Evolutionary conservation across 2,888 invertebrate species (phyloP).

Genomic region (Lasioglossum leucozonium): DNA sequence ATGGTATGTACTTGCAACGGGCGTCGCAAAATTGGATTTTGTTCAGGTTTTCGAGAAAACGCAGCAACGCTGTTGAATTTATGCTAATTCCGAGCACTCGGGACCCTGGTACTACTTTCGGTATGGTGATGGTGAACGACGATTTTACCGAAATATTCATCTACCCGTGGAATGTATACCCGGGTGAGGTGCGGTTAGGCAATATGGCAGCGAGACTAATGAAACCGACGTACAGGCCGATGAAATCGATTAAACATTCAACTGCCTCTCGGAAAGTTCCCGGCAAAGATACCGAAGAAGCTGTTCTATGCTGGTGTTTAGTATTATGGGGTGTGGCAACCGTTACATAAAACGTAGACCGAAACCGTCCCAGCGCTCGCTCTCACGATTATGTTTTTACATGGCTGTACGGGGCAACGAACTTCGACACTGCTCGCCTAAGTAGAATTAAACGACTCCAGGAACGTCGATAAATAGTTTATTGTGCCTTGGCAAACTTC

Average conservation of each 20-base stretch:
- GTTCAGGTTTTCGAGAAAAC: background rate
- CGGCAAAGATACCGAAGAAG: constrained; percentile 14
- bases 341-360: background rate
- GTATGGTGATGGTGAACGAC: constrained; percentile 25
- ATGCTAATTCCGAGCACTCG: constrained; percentile 27
- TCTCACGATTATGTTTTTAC: constrained; percentile 2
- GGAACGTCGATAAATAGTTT: background rate
- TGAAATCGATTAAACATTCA: constrained; percentile 48
- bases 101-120: constrained; percentile 19
- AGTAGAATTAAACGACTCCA: background rate
- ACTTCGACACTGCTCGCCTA: background rate
- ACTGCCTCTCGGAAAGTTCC: background rate
- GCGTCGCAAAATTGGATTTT: background rate
- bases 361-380: background rate
- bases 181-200: background rate
- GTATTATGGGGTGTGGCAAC: constrained; percentile 14
- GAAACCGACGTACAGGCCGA: constrained; percentile 17
- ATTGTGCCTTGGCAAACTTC: background rate
- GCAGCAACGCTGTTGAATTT: constrained; percentile 14
- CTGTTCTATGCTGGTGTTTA: background rate
- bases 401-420: background rate
- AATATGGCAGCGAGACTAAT: constrained; percentile 34
- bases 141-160: constrained; percentile 41
- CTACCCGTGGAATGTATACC: background rate
- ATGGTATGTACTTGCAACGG: background rate